Conservation (phyloP, 2,888 invertebrate genomes). For the Osedax frankpressi region DNA sequence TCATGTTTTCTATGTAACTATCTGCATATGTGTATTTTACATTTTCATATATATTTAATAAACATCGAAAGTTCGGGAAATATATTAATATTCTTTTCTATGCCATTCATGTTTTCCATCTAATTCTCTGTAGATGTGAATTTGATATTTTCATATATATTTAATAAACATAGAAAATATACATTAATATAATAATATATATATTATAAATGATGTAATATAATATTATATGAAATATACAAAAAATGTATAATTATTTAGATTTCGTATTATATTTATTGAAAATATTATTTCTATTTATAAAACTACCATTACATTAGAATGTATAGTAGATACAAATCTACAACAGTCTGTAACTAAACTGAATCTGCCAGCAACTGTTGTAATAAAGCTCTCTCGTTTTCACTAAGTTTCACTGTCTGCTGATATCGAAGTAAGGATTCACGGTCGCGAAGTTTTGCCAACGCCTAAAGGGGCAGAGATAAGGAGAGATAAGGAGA, state of each 20-base stretch:
- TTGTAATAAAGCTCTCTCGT: neutral
- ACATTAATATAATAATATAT: neutral
- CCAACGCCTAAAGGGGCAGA: neutral
- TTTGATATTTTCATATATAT: neutral
- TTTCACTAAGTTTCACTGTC: neutral
- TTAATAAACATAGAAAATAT: no score
- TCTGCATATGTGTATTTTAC: neutral
- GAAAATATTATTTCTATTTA: neutral
- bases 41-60: neutral
- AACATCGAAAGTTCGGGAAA: no score
- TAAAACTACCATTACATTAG: no score
- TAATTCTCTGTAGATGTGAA: neutral
- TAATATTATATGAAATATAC: neutral
- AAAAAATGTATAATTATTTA: neutral
- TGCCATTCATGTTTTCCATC: neutral
- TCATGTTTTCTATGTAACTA: neutral
- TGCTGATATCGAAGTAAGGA: neutral
- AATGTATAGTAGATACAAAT: no score
- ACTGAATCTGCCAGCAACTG: neutral
- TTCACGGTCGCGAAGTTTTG: neutral
- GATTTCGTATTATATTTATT: neutral
- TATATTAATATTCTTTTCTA: neutral
- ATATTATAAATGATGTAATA: neutral
- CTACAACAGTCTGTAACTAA: neutral
- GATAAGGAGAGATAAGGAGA: neutral